Evolutionary conservation across 2,888 invertebrate genomes (phyloP), one percentile per base, ranked within the genome.

Genomic region (Gandaritis pyraliata): DNA sequence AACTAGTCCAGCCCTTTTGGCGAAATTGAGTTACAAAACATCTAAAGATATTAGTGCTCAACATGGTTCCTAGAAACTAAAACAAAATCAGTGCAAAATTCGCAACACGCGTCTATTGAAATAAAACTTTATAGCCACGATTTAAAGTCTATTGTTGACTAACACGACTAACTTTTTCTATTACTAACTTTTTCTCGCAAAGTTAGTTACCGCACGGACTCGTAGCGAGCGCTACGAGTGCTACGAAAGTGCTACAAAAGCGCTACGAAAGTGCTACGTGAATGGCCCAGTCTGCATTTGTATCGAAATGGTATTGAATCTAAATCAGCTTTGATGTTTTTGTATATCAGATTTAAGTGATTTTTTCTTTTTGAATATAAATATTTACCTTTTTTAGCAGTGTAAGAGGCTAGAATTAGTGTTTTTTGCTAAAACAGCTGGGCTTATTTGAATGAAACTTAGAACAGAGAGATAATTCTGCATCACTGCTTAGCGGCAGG

Each of bases 131-230:
- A 36, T 55, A 57, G n/a, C 54, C 47, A 58, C 65, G 68, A 68
- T 60, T 70, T 66, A 65, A 33, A 66, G 61, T 66, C 66, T 61
- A 66, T 66, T 69, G 61, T 65, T 46, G 43, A 46, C 39, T 29
- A 63, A 62, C 41, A 53, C 57, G 53, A 30, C 48, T 30, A 70
- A 70, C 70, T 70, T 68, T 70, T 70, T 70, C 70, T 70, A 70
- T 68, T 63, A 66, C 54, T 30, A 68, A 66, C 66, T 68, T 70
- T 62, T 65, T 64, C 64, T 61, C 45, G 33, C 48, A 55, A 58
- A 61, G 61, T 64, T 64, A 41, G 51, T 46, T 61, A 61, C 49
- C 33, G 33, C 47, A 15, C 48, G 30, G 48, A 46, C 12, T 46
- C n/a, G 15, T 16, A 15, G 49, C 52, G 18, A 43, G 53, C 30